Conservation (phyloP, 2,888 invertebrate species). For the Mimachlamys varia region DNA sequence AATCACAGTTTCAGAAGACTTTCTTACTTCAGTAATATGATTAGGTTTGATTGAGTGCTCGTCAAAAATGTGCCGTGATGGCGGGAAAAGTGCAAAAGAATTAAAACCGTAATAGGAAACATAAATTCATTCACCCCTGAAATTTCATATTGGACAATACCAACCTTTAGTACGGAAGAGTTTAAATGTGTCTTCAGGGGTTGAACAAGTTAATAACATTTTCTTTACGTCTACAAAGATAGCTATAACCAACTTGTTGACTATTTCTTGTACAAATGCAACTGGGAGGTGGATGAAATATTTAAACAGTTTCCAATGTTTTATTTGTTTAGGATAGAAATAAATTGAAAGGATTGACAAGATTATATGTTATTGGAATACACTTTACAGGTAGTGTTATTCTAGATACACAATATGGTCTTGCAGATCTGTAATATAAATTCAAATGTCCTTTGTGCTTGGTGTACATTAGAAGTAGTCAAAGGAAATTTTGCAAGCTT, state of each 20-base stretch:
- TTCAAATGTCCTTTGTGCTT: neutral
- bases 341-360: neutral
- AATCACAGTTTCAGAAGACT: too few relatives aligned
- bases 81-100: too few relatives aligned
- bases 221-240: too few relatives aligned
- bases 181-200: too few relatives aligned
- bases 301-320: conserved; percentile 20
- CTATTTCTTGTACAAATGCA: neutral
- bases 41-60: too few relatives aligned
- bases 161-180: too few relatives aligned
- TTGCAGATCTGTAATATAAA: neutral
- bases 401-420: neutral
- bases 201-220: too few relatives aligned
- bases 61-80: too few relatives aligned
- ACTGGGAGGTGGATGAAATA: neutral
- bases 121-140: too few relatives aligned
- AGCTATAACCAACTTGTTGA: neutral
- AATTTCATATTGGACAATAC: too few relatives aligned
- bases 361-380: neutral
- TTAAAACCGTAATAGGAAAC: too few relatives aligned
- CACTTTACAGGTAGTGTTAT: neutral
- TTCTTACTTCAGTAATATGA: too few relatives aligned
- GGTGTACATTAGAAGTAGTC: neutral
- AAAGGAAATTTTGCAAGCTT: conserved; percentile 21
- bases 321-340: conserved; percentile 11